phyloP scores from a whole-genome alignment of 2,797 vertebrate genomes.

The Cephalopachus bancanus region DNA sequence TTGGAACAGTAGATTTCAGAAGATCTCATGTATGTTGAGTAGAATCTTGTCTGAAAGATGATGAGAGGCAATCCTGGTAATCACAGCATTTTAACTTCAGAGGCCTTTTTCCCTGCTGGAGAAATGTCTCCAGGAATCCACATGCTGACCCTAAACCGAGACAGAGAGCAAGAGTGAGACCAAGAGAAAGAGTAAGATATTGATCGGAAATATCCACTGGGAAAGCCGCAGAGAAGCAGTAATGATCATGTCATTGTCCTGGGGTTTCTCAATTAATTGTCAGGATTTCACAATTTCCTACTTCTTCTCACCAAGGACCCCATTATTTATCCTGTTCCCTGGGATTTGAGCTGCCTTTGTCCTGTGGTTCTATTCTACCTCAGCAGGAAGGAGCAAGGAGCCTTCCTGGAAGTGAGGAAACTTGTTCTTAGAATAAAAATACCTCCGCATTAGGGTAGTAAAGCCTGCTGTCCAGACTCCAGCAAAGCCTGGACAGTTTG shows the following conservation, averaged over 20 bases:
- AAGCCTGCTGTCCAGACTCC: neutral
- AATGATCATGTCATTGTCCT: neutral
- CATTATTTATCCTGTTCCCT: conserved; percentile 40
- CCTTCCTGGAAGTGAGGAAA: neutral
- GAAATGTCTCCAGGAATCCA: neutral
- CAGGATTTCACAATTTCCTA: neutral
- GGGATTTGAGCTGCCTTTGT: neutral
- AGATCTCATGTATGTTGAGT: neutral
- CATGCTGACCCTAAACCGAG: neutral
- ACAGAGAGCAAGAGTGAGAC: neutral
- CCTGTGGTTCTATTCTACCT: neutral
- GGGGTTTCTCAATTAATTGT: conserved; percentile 39
- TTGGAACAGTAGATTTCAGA: neutral
- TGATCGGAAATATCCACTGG: neutral
- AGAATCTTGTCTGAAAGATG: neutral
- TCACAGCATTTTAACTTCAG: neutral
- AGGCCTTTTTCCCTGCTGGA: neutral
- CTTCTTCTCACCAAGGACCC: neutral
- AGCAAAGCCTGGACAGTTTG: neutral
- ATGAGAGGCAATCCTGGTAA: neutral
- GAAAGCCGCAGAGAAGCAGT: neutral
- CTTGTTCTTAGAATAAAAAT: neutral
- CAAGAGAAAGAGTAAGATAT: neutral
- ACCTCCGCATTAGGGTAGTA: neutral
- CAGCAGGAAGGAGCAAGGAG: neutral